Evolutionary conservation across 2,797 vertebrate species (phyloP).

Genomic region (Tadarida brasiliensis): DNA sequence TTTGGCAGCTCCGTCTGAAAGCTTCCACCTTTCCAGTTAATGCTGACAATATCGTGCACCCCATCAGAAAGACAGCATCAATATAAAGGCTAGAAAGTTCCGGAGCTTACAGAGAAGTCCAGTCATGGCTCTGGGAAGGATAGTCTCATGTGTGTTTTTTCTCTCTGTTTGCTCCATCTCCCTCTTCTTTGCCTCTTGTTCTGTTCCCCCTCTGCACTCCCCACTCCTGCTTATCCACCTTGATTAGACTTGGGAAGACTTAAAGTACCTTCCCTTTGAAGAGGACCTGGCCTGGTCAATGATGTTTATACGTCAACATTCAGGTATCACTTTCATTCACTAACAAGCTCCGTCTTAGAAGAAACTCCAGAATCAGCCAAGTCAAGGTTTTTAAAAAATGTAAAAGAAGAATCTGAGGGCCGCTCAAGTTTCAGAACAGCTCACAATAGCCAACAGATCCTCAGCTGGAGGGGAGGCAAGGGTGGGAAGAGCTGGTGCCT

Average conservation of each 20-base stretch:
- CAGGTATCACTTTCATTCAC: constrained; percentile 51
- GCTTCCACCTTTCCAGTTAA: background rate
- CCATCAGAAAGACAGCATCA: background rate
- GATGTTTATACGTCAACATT: constrained; percentile 34
- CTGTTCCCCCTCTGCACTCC: background rate
- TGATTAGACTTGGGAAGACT: constrained; percentile 43
- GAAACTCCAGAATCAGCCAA: constrained; percentile 19
- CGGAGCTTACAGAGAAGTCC: background rate
- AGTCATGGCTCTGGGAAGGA: background rate
- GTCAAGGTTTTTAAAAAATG: background rate
- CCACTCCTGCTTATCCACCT: background rate
- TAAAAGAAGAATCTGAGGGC: background rate
- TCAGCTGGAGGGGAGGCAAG: background rate
- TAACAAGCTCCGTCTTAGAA: background rate
- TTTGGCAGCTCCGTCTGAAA: background rate
- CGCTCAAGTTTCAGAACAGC: constrained; percentile 20
- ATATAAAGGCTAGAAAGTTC: background rate
- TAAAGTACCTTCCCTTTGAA: constrained; percentile 44
- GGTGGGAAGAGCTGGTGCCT: background rate
- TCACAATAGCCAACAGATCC: background rate
- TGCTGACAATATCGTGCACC: background rate
- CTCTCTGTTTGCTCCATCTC: background rate
- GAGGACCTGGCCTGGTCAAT: background rate
- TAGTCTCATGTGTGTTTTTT: background rate
- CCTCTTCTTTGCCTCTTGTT: background rate